These are phyloP conservation scores for Lasioglossum baleicum DNA, from an alignment of 1,140 invertebrate genomes.

Conservation along the genomic window DNA sequence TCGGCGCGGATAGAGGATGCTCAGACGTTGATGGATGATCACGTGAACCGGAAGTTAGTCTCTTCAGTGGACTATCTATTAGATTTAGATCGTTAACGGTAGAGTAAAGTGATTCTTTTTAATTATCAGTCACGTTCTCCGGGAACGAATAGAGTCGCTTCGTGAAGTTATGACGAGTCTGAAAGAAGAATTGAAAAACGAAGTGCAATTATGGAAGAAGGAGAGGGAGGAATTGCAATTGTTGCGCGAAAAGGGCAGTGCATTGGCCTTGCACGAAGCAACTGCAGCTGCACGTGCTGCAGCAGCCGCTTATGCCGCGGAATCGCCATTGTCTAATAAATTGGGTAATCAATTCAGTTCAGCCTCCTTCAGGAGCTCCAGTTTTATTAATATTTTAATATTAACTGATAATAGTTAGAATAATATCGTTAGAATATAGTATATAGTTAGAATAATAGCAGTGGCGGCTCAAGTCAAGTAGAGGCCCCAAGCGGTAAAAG, in stretches of 20 bases:
- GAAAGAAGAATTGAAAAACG: conserved; percentile 43
- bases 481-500: too few relatives aligned
- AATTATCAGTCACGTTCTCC: conserved; percentile 47
- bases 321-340: conserved; percentile 57
- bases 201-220: conserved; percentile 56
- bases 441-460: too few relatives aligned
- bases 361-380: too few relatives aligned
- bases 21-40: not conserved
- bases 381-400: too few relatives aligned
- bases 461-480: too few relatives aligned
- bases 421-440: too few relatives aligned
- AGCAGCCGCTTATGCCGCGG: conserved; percentile 59
- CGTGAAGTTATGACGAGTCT: conserved; percentile 42
- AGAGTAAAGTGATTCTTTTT: not conserved
- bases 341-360: conserved; percentile 26
- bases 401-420: too few relatives aligned
- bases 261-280: conserved; percentile 60
- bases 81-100: too few relatives aligned
- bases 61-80: too few relatives aligned
- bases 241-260: conserved; percentile 52
- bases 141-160: conserved; percentile 50
- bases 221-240: conserved; percentile 60
- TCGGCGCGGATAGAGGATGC: not conserved
- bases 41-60: conserved; percentile 19
- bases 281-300: conserved; percentile 61